Evolutionary conservation across 2,113 vertebrate species (phyloP).

Genomic region (Sylvicapra grimmia): DNA sequence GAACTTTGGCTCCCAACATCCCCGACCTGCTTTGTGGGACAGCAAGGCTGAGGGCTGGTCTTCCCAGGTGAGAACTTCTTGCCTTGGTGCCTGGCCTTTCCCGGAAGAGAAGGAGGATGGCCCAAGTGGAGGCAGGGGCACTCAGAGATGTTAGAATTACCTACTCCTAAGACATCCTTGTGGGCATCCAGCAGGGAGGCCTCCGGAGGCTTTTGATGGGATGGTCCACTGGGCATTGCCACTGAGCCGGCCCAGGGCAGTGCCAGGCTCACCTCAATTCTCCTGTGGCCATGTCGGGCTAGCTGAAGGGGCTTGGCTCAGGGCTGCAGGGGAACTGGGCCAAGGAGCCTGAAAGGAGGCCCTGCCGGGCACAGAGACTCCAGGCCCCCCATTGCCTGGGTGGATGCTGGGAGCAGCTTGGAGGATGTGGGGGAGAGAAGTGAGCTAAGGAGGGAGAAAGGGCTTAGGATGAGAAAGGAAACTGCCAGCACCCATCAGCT

Average conservation of each 20-base stretch:
- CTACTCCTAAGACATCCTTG: not conserved
- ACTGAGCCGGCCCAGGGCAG: not conserved
- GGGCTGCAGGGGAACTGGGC: fast-evolving
- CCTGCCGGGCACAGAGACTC: not conserved
- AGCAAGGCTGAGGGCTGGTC: not conserved
- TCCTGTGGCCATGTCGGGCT: fast-evolving
- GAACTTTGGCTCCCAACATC: not conserved
- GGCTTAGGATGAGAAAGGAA: not conserved
- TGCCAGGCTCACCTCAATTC: not conserved
- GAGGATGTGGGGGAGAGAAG: not conserved
- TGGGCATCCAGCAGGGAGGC: not conserved
- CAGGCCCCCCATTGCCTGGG: fast-evolving
- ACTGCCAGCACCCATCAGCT: not conserved
- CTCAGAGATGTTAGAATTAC: not conserved
- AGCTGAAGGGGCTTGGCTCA: not conserved
- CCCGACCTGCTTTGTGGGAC: not conserved
- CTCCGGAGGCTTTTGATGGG: not conserved
- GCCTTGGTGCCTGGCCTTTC: conserved; percentile 14
- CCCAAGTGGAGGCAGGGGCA: conserved; percentile 4
- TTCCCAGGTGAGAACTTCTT: conserved; percentile 27
- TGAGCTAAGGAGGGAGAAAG: not conserved
- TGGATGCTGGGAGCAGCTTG: not conserved
- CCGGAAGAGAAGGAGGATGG: conserved; percentile 34
- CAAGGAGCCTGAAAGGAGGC: not conserved
- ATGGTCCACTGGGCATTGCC: not conserved